Evolutionary conservation across 1,140 invertebrate species (phyloP), one percentile per base, ranked within the genome.

Genomic region (Dreissena polymorpha): DNA sequence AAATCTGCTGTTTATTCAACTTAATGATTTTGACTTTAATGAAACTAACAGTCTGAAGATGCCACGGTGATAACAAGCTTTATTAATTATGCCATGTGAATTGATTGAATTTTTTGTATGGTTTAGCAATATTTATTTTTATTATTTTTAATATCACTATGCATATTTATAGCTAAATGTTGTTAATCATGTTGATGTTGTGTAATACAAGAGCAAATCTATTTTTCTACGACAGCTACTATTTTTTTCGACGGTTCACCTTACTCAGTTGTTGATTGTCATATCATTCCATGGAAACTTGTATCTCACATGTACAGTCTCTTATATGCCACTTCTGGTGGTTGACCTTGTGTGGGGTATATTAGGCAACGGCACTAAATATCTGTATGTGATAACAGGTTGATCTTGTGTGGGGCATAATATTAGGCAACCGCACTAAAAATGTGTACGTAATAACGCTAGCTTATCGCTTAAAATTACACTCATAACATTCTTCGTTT

Each of bases 281-380:
- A 60, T 60, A 60, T 60, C 57, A 60, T 60, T 60, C 57, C 57
- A 60, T n/a, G 21, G 57, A 23, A 23, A 60, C 57, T 60, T 60
- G 57, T n/a, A 60, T 60, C 16, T 60, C 21, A 23, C 16, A 60
- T n/a, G 16, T n/a, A 60, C 57, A n/a, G 16, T 60, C 57, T n/a
- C 16, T 60, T 60, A 23, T 18, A 18, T 12, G 18, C 12, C 18
- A n/a, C 57, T 5, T 5, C 3, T 3, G 10, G 16, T 10, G 21
- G 2, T 60, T 18, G 21, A 60, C 10, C 16, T n/a, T 60, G 57
- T 60, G 21, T 60, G 16, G 21, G 21, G 57, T 6, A 2, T 23
- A 60, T 18, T 60, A 23, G 21, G 21, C 16, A 23, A 60, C 10
- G 16, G 16, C 21, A 60, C 57, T 12, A 60, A 18, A 60, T 60